These are phyloP conservation scores for Apis florea DNA, from an alignment of 1,140 invertebrate genomes.

Conservation along the genomic window DNA sequence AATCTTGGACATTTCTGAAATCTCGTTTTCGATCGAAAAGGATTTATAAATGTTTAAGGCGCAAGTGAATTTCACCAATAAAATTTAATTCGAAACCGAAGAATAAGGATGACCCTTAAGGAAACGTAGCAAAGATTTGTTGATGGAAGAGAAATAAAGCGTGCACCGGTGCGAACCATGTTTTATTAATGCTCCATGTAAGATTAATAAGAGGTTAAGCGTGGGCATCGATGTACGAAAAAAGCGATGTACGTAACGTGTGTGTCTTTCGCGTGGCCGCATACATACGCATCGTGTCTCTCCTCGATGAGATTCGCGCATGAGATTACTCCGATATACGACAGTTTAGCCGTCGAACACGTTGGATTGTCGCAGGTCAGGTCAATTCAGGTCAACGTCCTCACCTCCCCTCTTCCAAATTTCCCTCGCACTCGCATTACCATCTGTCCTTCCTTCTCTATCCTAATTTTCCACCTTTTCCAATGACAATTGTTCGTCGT, in stretches of 20 bases:
- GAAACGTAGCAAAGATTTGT: neutral
- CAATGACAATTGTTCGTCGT: too few species aligned
- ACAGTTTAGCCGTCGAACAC: constrained; percentile 68
- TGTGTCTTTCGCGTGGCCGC: neutral
- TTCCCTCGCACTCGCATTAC: neutral
- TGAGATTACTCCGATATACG: constrained; percentile 72
- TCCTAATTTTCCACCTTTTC: neutral
- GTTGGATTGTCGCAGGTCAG: constrained; percentile 75
- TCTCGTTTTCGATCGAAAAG: too few species aligned
- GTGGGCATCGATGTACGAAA: neutral
- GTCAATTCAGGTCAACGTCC: constrained; percentile 71
- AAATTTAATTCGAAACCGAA: too few species aligned
- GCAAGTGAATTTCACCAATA: too few species aligned
- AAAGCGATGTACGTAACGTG: constrained; percentile 40
- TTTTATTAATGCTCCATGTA: constrained; percentile 44
- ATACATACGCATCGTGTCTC: constrained; percentile 28
- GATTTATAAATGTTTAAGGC: too few species aligned
- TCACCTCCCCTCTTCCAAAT: constrained; percentile 25
- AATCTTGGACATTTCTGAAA: too few species aligned
- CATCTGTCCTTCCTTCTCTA: neutral
- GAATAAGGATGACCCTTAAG: neutral
- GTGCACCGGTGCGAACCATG: neutral
- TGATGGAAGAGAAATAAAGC: neutral
- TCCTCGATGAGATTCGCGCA: constrained; percentile 56
- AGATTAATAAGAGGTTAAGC: constrained; percentile 31